Percentiles rank a stretch among this genome's conserved stretches.
Conservation (phyloP, 2,888 invertebrate genomes). For the Synergus gifuensis region DNA sequence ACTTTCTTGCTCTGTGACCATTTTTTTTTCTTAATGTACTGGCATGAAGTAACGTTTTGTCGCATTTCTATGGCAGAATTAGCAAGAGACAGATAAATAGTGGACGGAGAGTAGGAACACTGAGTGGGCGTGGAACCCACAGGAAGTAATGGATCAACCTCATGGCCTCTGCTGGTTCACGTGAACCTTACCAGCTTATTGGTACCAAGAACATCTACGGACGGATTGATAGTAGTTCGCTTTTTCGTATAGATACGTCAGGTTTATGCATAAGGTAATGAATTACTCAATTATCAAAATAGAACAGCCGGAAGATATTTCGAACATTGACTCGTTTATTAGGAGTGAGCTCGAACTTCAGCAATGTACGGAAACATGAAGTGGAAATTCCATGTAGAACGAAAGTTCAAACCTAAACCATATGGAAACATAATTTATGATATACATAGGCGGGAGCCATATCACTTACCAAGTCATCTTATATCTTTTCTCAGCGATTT, state of each 20-base stretch:
- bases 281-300: background rate
- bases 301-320: background rate
- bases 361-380: background rate
- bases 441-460: too few relatives aligned
- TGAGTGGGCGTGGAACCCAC: conserved; percentile 43
- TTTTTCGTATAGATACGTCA: background rate
- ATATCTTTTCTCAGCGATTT: background rate
- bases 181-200: conserved; percentile 31
- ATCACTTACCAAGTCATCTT: too few relatives aligned
- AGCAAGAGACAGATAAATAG: conserved; percentile 70
- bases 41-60: conserved; percentile 36
- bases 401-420: too few relatives aligned
- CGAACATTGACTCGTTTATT: background rate
- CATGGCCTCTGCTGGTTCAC: conserved; percentile 18
- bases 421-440: too few relatives aligned
- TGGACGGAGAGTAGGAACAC: conserved; percentile 56
- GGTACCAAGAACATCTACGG: conserved; percentile 20
- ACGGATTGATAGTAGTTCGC: conserved; percentile 27
- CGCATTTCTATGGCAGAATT: conserved; percentile 40
- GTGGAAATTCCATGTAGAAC: background rate
- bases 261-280: background rate
- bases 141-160: conserved; percentile 43
- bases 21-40: conserved; percentile 13
- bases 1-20: conserved; percentile 10
- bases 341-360: background rate